Evolutionary conservation across 2,888 invertebrate species (phyloP).

Genomic region (Lathronympha strigana): DNA sequence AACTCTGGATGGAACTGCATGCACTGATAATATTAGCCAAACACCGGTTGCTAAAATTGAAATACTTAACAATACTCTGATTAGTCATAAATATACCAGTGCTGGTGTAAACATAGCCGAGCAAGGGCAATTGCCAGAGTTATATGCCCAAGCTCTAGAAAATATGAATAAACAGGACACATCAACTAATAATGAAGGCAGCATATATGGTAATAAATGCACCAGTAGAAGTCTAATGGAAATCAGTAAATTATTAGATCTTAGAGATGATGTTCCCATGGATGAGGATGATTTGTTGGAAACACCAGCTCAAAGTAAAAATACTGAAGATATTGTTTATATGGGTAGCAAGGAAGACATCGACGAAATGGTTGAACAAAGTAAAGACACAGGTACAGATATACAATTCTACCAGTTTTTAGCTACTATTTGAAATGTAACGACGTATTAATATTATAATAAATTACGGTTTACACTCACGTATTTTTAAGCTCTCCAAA

Average conservation of each 20-base stretch:
- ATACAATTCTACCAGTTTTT: not conserved
- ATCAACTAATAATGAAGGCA: not conserved
- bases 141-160: conserved; percentile 14
- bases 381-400: not conserved
- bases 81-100: not conserved
- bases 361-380: not conserved
- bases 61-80: conserved; percentile 15
- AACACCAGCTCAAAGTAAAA: not conserved
- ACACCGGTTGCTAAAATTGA: conserved; percentile 27
- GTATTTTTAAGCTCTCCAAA: too few species aligned
- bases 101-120: not conserved
- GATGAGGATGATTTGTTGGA: conserved; percentile 3
- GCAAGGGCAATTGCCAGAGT: conserved; percentile 5
- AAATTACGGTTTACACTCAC: not conserved
- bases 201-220: not conserved
- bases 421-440: too few species aligned
- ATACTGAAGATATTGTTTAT: not conserved
- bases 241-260: conserved; percentile 8
- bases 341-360: not conserved
- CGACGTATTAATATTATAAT: too few species aligned
- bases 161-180: conserved; percentile 6
- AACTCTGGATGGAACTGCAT: conserved; percentile 5
- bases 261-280: conserved; percentile 7
- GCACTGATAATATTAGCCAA: not conserved
- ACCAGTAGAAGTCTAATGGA: not conserved